Evolutionary conservation across 2,888 invertebrate genomes (phyloP).

Genomic region (Epirrhoe alternata): DNA sequence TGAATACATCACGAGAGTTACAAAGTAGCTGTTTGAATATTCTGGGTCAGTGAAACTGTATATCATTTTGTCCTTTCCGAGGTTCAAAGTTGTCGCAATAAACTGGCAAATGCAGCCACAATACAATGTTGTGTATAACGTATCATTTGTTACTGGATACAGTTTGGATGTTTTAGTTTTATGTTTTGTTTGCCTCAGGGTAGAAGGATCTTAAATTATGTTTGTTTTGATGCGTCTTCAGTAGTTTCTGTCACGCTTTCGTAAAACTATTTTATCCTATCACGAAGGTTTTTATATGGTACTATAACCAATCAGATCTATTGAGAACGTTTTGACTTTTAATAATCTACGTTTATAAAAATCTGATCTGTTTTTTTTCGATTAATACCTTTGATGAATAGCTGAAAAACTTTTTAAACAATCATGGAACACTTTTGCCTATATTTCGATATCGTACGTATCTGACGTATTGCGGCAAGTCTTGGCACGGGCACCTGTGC

Average conservation of each 20-base stretch:
- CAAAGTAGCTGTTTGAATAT: neutral
- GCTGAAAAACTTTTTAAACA: too few relatives aligned
- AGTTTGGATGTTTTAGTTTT: neutral
- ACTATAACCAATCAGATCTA: too few relatives aligned
- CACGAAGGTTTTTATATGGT: too few relatives aligned
- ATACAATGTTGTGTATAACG: neutral
- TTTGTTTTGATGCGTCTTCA: neutral
- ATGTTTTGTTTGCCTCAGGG: neutral
- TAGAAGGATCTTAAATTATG: too few relatives aligned
- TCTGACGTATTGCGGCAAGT: conserved; percentile 11
- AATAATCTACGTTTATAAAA: too few relatives aligned
- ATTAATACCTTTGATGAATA: too few relatives aligned
- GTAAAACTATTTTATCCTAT: too few relatives aligned
- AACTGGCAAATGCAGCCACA: neutral
- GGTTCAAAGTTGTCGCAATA: conserved; percentile 1
- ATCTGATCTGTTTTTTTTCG: too few relatives aligned
- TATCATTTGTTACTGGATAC: neutral
- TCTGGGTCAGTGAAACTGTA: neutral
- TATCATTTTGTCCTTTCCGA: neutral
- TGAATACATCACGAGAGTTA: neutral
- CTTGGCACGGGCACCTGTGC: conserved; percentile 1
- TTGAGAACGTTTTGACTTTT: too few relatives aligned
- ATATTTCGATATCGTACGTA: neutral
- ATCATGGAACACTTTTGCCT: too few relatives aligned
- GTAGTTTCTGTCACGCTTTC: neutral